phyloP scores from a whole-genome alignment of 2,797 vertebrate genomes.

The Podargus strigoides region DNA sequence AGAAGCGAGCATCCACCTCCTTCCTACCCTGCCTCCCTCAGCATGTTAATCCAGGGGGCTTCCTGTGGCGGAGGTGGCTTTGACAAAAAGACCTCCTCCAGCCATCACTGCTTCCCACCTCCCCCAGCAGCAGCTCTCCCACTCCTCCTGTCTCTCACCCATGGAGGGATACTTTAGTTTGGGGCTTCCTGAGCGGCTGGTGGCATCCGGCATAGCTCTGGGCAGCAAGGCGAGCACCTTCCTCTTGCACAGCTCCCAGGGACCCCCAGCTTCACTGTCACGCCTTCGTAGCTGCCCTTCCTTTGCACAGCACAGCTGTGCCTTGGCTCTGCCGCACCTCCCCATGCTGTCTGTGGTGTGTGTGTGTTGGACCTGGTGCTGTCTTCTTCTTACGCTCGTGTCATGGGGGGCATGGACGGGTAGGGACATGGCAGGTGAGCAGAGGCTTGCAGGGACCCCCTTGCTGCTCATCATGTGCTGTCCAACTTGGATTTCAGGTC shows the following conservation, averaged over 20 bases:
- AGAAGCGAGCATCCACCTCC: background rate
- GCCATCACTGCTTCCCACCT: background rate
- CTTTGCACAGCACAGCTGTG: background rate
- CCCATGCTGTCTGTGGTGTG: background rate
- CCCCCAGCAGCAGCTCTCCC: background rate
- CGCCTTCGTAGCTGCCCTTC: background rate
- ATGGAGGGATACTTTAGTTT: background rate
- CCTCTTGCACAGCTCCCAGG: no score
- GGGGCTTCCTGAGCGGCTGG: background rate
- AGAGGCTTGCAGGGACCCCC: background rate
- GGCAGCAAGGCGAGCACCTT: background rate
- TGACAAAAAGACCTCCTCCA: background rate
- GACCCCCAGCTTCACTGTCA: conserved; percentile 7
- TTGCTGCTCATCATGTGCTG: background rate
- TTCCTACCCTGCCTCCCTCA: background rate
- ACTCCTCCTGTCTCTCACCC: background rate
- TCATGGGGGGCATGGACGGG: background rate
- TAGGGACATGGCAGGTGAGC: background rate
- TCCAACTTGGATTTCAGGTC: background rate
- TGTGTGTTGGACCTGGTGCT: background rate
- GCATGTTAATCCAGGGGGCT: background rate
- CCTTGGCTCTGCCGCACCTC: background rate
- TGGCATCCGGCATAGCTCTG: background rate
- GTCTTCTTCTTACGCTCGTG: background rate
- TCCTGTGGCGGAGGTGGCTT: background rate